A percentile compares a stretch with the other conserved stretches of the same genome.
phyloP scores from a whole-genome alignment of 2,888 invertebrate species.

The Scaptodrosophila latifasciaeformis region DNA sequence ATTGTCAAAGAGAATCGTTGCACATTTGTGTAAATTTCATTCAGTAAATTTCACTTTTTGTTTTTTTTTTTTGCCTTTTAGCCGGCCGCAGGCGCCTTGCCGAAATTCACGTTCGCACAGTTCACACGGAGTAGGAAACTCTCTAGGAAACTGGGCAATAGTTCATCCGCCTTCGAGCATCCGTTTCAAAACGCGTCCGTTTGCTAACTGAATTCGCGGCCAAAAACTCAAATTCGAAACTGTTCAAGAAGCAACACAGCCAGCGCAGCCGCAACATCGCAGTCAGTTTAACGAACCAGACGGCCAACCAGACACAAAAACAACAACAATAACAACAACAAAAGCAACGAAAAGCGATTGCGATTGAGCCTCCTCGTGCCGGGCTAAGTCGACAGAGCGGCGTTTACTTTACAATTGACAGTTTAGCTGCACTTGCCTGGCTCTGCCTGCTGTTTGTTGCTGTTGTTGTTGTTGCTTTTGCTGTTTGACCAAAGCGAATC shows the following conservation, averaged over 20 bases:
- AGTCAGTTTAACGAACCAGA: slow-evolving; percentile 53
- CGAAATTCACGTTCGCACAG: slow-evolving; percentile 28
- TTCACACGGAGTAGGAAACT: slow-evolving; percentile 2
- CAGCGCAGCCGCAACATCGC: slow-evolving; percentile 28
- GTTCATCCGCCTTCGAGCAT: slow-evolving; percentile 39
- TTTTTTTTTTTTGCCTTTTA: too few relatives aligned
- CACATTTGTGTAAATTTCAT: slow-evolving; percentile 48
- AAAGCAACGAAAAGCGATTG: slow-evolving; percentile 4
- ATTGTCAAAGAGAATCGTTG: slow-evolving; percentile 33
- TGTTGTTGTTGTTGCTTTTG: too few relatives aligned
- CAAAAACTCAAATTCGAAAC: slow-evolving; percentile 65
- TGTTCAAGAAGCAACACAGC: slow-evolving; percentile 42
- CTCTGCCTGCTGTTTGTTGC: slow-evolving; percentile 4
- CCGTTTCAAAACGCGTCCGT: slow-evolving; percentile 71
- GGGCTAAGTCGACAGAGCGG: too few relatives aligned
- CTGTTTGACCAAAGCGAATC: slow-evolving; percentile 61
- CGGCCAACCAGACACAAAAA: slow-evolving; percentile 31
- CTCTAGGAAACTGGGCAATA: background rate
- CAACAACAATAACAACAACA: slow-evolving; percentile 22
- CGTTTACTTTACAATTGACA: slow-evolving; percentile 13
- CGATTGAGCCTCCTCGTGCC: too few relatives aligned
- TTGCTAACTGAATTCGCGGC: slow-evolving; percentile 72
- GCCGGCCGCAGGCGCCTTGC: slow-evolving; percentile 30
- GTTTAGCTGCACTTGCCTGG: slow-evolving; percentile 26
- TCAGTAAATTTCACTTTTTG: slow-evolving; percentile 68